Evolutionary conservation across 2,797 vertebrate species (phyloP).

Genomic region (Cyclopterus lumpus): DNA sequence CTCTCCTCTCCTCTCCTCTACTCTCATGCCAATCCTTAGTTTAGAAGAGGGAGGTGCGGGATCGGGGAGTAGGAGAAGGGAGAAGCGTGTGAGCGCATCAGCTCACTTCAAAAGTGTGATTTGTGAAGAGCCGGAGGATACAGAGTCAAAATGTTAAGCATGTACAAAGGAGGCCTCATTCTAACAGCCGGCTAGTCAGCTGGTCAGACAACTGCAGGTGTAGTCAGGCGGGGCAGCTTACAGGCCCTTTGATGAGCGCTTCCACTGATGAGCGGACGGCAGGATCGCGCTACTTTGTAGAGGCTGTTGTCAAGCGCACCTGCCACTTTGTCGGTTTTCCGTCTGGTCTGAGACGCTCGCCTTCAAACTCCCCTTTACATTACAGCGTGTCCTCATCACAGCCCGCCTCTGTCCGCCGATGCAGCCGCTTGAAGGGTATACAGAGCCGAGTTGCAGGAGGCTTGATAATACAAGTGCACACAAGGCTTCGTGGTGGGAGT

Average conservation of each 20-base stretch:
- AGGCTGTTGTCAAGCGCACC: conserved; percentile 56
- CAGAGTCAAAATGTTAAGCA: conserved; percentile 76
- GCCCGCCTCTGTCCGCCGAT: conserved; percentile 12
- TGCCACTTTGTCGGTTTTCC: conserved; percentile 47
- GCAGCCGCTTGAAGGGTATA: conserved; percentile 9
- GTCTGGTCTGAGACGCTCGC: conserved; percentile 35
- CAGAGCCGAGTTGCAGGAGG: not conserved
- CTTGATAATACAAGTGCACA: not conserved
- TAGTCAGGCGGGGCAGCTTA: conserved; percentile 54
- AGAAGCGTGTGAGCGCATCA: conserved; percentile 49
- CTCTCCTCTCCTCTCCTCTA: conserved; percentile 6
- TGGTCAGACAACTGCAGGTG: conserved; percentile 66
- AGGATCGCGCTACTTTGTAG: conserved; percentile 73
- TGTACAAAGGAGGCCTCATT: conserved; percentile 80
- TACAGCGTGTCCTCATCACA: conserved; percentile 20
- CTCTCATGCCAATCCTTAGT: too few species aligned
- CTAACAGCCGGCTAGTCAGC: conserved; percentile 74
- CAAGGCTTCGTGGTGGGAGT: not conserved
- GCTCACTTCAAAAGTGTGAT: conserved; percentile 79
- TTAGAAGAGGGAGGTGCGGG: too few species aligned
- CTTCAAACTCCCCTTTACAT: conserved; percentile 41
- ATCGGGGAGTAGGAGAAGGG: not conserved
- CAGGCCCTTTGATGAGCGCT: conserved; percentile 66
- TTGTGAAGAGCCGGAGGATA: conserved; percentile 78
- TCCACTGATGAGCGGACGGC: conserved; percentile 60